Percentiles rank a stretch among this genome's conserved stretches.
Evolutionary conservation across 2,888 invertebrate species (phyloP).

Genomic region (Heliconius ismenius): DNA sequence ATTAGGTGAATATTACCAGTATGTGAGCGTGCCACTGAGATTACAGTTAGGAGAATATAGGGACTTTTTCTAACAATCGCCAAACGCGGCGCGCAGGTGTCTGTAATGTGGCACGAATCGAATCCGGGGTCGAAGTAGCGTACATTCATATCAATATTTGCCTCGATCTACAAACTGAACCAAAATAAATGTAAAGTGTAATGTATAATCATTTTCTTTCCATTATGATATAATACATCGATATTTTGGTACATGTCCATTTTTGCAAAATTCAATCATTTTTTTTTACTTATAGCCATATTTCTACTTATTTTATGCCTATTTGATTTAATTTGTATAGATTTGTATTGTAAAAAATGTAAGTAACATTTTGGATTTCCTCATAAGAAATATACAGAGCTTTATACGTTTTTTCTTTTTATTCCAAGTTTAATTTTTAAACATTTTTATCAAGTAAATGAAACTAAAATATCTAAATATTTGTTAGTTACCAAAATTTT

Average conservation of each 20-base stretch:
- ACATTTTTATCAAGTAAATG: no score
- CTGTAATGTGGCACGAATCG: conserved; percentile 70
- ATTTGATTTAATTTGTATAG: neutral
- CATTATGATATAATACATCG: neutral
- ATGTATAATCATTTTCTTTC: neutral
- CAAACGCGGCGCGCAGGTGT: conserved; percentile 71
- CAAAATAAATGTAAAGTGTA: conserved; percentile 1
- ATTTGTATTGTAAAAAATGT: neutral
- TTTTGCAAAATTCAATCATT: neutral
- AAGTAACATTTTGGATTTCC: neutral
- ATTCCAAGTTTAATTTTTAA: neutral
- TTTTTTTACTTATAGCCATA: neutral
- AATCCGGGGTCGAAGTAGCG: conserved; percentile 51
- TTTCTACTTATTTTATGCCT: neutral
- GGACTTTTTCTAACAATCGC: conserved; percentile 57
- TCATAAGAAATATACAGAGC: neutral
- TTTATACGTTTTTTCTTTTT: neutral
- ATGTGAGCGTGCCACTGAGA: conserved; percentile 63
- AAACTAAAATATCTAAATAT: neutral
- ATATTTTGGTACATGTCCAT: neutral
- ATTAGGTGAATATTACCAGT: conserved; percentile 67
- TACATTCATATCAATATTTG: conserved; percentile 38
- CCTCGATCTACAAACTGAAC: conserved; percentile 23
- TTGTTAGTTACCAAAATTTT: neutral
- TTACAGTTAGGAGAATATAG: conserved; percentile 61